A percentile compares a stretch with the other conserved stretches of the same genome.
These are phyloP conservation scores for Pentamera pediparva DNA, from an alignment of 53 echinoderm and acorn worm species.

Conservation along the genomic window DNA sequence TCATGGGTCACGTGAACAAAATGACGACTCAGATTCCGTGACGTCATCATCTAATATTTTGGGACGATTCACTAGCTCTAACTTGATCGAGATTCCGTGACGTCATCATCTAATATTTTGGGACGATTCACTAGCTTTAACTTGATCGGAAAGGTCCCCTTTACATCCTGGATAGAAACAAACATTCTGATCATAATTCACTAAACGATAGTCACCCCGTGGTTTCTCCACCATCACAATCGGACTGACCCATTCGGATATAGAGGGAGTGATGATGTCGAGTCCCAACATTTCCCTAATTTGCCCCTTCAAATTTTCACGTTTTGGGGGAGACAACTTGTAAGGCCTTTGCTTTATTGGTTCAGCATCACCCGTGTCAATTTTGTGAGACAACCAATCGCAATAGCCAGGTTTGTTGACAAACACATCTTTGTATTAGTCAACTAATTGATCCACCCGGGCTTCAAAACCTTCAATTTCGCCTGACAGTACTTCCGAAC, in stretches of 20 bases:
- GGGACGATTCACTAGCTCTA: too few relatives aligned
- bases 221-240: constrained; percentile 15
- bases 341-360: not conserved
- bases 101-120: too few relatives aligned
- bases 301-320: constrained; percentile 10
- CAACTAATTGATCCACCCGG: too few relatives aligned
- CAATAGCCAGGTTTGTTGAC: not conserved
- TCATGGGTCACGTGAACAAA: too few relatives aligned
- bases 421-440: not conserved
- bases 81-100: too few relatives aligned
- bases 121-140: too few relatives aligned
- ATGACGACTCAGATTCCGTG: too few relatives aligned
- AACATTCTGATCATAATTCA: not conserved
- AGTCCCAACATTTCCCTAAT: constrained; percentile 13
- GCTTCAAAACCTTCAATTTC: too few relatives aligned
- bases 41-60: too few relatives aligned
- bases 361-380: constrained; percentile 15
- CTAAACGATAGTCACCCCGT: not conserved
- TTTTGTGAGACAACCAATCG: not conserved
- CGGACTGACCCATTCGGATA: constrained; percentile 14
- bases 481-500: too few relatives aligned
- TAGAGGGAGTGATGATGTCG: not conserved
- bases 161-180: too few relatives aligned
- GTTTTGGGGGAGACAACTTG: not conserved
- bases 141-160: too few relatives aligned